Evolutionary conservation across 2,797 vertebrate genomes (phyloP).

Genomic region (Arrhamphus sclerolepis): DNA sequence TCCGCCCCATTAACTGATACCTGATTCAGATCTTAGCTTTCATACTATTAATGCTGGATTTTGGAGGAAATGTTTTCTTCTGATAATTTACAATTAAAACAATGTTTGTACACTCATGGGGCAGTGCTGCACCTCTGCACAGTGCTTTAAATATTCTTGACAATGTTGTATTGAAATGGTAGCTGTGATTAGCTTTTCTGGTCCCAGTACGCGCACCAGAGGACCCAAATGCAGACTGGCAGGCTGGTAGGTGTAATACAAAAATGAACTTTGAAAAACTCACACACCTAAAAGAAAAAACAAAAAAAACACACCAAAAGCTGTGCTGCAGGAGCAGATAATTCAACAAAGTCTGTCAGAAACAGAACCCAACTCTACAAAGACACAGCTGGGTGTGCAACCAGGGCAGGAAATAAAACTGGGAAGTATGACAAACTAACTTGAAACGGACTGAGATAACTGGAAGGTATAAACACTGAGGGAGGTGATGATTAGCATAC

Average conservation of each 20-base stretch:
- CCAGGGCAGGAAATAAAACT: background rate
- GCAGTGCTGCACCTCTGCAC: background rate
- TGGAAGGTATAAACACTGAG: background rate
- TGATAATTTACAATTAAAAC: background rate
- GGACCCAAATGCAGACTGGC: background rate
- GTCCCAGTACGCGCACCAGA: background rate
- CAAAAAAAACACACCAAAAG: too few species aligned
- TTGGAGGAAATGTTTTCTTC: background rate
- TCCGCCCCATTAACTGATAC: too few species aligned
- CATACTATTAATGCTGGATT: background rate
- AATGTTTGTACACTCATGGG: too few species aligned
- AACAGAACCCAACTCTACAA: background rate
- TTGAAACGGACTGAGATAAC: background rate
- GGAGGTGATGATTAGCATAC: background rate
- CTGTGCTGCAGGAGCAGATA: background rate
- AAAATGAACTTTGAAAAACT: slow-evolving; percentile 1
- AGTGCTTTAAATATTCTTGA: background rate
- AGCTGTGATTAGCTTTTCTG: background rate
- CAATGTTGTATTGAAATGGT: background rate
- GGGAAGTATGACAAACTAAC: background rate
- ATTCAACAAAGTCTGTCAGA: background rate
- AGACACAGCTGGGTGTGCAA: too few species aligned
- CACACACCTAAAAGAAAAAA: too few species aligned
- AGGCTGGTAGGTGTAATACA: background rate
- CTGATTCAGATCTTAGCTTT: background rate